These are phyloP conservation scores for Blastobasis lacticolella DNA, from an alignment of 2,888 invertebrate genomes.

Conservation along the genomic window DNA sequence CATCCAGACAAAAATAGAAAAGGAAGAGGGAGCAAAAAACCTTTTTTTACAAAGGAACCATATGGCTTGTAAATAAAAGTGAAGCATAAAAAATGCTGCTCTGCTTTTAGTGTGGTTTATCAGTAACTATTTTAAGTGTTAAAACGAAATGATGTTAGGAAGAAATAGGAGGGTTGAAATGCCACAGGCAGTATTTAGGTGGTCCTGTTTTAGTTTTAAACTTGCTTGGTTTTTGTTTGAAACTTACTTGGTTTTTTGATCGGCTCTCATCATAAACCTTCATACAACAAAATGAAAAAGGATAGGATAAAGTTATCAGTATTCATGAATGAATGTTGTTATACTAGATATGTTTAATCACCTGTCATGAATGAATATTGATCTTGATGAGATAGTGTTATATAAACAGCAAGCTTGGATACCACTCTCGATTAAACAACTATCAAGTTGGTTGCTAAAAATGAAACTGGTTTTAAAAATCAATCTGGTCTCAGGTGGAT, in stretches of 20 bases:
- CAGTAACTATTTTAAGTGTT: constrained; percentile 15
- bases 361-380: background rate
- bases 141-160: constrained; percentile 8
- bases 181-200: constrained; percentile 2
- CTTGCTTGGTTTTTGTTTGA: background rate
- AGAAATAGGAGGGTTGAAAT: constrained; percentile 3
- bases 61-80: constrained; percentile 10
- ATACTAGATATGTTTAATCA: background rate
- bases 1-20: constrained; percentile 8
- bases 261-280: background rate
- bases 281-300: background rate
- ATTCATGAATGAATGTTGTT: background rate
- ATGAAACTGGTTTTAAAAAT: background rate
- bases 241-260: background rate
- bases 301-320: constrained; percentile 1
- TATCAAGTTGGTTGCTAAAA: background rate
- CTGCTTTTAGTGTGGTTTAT: constrained; percentile 15
- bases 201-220: background rate
- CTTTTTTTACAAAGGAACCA: constrained; percentile 6
- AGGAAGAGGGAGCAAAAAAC: constrained; percentile 1
- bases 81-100: constrained; percentile 9
- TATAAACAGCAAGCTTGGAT: background rate
- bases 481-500: no score
- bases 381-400: background rate
- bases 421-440: constrained; percentile 1